Percentiles rank a stretch among this genome's conserved stretches.
Conservation (phyloP, 2,113 vertebrate species). For the Solea solea region DNA sequence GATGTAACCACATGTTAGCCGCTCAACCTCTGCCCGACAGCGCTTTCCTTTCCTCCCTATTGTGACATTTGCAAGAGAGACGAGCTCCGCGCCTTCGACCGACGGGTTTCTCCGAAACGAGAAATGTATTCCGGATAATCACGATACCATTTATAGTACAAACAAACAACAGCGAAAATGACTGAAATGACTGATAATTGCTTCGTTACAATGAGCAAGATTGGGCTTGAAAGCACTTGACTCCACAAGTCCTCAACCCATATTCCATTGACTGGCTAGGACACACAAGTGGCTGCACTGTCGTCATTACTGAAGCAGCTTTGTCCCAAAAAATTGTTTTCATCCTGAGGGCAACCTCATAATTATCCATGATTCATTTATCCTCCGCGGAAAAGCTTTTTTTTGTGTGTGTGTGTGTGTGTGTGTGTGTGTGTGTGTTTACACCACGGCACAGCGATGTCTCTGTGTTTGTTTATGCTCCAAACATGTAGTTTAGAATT, state of each 20-base stretch:
- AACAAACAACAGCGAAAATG: constrained; percentile 57
- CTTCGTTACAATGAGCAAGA: constrained; percentile 64
- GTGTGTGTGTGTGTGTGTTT: constrained; percentile 26
- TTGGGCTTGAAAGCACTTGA: constrained; percentile 75
- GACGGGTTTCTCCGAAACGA: constrained; percentile 61
- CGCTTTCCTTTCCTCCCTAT: constrained; percentile 45
- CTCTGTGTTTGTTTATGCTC: constrained; percentile 51
- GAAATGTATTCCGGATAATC: constrained; percentile 66
- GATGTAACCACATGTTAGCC: constrained; percentile 17
- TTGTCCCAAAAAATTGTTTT: constrained; percentile 65
- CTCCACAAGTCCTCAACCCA: constrained; percentile 70
- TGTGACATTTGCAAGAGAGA: constrained; percentile 60
- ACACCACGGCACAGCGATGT: constrained; percentile 29
- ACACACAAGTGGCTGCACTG: constrained; percentile 65
- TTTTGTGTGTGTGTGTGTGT: neutral
- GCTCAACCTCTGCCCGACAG: constrained; percentile 24
- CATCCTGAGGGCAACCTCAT: constrained; percentile 63
- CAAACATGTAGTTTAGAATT: constrained; percentile 34
- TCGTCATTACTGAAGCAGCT: constrained; percentile 68
- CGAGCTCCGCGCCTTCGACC: constrained; percentile 30
- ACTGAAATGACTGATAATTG: constrained; percentile 75
- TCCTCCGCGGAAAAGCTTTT: constrained; percentile 47
- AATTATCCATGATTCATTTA: constrained; percentile 70
- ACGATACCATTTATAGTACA: constrained; percentile 65
- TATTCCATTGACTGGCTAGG: constrained; percentile 62